Percentiles rank a stretch among this genome's conserved stretches.
Conservation (phyloP, 2,113 vertebrate species). For the Tor tambroides region DNA sequence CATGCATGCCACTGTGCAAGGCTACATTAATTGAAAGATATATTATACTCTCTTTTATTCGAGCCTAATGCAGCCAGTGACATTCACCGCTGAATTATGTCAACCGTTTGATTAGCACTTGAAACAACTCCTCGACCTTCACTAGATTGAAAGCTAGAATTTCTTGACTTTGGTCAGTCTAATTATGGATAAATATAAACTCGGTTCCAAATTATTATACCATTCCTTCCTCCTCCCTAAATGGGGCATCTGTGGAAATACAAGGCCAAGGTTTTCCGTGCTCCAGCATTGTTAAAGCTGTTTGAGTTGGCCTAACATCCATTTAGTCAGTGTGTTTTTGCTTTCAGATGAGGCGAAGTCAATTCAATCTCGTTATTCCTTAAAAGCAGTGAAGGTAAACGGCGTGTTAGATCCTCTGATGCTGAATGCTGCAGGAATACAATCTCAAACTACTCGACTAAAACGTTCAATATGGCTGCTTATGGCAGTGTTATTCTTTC, state of each 20-base stretch:
- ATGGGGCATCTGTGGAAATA: background rate
- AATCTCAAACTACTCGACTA: slow-evolving; percentile 26
- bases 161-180: slow-evolving; percentile 41
- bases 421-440: slow-evolving; percentile 34
- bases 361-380: slow-evolving; percentile 42
- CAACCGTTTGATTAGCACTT: slow-evolving; percentile 15
- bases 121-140: slow-evolving; percentile 35
- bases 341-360: slow-evolving; percentile 34
- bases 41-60: slow-evolving; percentile 14
- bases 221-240: slow-evolving; percentile 29
- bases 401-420: slow-evolving; percentile 34
- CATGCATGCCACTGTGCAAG: background rate
- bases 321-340: slow-evolving; percentile 34
- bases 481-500: too few relatives aligned
- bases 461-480: slow-evolving; percentile 26
- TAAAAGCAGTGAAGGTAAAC: slow-evolving; percentile 35
- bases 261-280: slow-evolving; percentile 36
- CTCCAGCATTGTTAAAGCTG: slow-evolving; percentile 34
- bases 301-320: slow-evolving; percentile 53
- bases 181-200: slow-evolving; percentile 34
- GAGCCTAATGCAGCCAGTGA: slow-evolving; percentile 1
- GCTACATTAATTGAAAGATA: slow-evolving; percentile 12
- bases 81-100: slow-evolving; percentile 9
- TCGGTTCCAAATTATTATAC: slow-evolving; percentile 43
- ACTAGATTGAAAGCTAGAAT: slow-evolving; percentile 26